A percentile compares a stretch with the other conserved stretches of the same genome.
Evolutionary conservation across 2,888 invertebrate species (phyloP).

Genomic region (Chymomyza procnemis): DNA sequence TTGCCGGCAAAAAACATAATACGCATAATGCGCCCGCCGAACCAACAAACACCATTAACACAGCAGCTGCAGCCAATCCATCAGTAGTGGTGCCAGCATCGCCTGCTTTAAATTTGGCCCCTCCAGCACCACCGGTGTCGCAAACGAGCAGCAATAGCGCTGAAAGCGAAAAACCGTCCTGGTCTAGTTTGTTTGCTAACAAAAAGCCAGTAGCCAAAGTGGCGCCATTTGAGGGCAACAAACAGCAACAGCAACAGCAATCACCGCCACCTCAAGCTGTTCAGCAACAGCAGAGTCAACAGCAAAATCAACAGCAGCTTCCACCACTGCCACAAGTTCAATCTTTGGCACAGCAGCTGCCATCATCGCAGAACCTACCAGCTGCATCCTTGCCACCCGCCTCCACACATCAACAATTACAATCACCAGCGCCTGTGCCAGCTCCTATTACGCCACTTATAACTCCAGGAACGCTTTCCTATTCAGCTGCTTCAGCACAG

Average conservation of each 20-base stretch:
- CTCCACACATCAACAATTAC: conserved; percentile 54
- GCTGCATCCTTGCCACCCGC: conserved; percentile 5
- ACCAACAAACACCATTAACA: neutral
- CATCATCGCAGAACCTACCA: neutral
- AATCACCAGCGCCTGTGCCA: conserved; percentile 58
- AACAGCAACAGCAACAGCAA: conserved; percentile 28
- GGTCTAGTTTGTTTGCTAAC: conserved; percentile 84
- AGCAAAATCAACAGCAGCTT: conserved; percentile 16
- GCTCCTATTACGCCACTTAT: conserved; percentile 61
- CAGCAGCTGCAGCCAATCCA: neutral
- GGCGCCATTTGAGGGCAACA: conserved; percentile 80
- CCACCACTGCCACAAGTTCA: conserved; percentile 7
- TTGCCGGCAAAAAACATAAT: neutral
- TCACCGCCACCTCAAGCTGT: conserved; percentile 19
- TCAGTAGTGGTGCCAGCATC: conserved; percentile 28
- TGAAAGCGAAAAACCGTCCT: conserved; percentile 79
- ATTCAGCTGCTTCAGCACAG: conserved; percentile 78
- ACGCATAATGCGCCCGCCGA: neutral
- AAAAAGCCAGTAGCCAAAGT: conserved; percentile 83
- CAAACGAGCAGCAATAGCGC: conserved; percentile 41
- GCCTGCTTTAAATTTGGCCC: conserved; percentile 68
- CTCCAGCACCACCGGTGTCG: conserved; percentile 76
- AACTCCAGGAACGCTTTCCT: conserved; percentile 76
- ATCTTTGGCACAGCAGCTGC: neutral
- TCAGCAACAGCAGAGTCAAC: conserved; percentile 21